Conservation (phyloP, 2,797 vertebrate genomes). For the Serranus cabrilla region DNA sequence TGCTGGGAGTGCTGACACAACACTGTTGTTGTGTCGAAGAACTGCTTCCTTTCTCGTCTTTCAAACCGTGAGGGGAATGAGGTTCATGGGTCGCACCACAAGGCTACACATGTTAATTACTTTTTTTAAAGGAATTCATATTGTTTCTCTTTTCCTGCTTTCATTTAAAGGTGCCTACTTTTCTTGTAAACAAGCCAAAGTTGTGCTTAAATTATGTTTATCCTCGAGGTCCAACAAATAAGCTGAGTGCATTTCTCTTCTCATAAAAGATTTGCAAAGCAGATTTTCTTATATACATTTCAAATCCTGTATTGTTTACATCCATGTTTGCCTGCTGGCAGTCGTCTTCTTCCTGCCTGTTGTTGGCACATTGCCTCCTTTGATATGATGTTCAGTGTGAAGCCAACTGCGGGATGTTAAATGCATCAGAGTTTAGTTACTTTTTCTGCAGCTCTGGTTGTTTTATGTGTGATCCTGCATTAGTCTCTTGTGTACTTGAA, state of each 20-base stretch:
- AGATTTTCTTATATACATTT: background rate
- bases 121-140: constrained; percentile 13
- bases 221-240: background rate
- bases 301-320: background rate
- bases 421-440: too few relatives aligned
- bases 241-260: background rate
- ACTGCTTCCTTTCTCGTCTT: constrained; percentile 35
- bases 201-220: background rate
- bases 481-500: background rate
- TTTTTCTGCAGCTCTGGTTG: background rate
- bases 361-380: background rate
- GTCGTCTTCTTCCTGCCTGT: accelerated
- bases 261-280: background rate
- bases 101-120: constrained; percentile 27
- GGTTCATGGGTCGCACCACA: background rate
- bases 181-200: background rate
- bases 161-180: background rate
- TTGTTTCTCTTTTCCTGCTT: background rate
- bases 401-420: background rate
- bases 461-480: background rate
- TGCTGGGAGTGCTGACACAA: constrained; percentile 50
- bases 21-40: constrained; percentile 28
- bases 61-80: constrained; percentile 15
- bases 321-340: background rate
- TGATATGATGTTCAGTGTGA: too few relatives aligned